Evolutionary conservation across 2,113 vertebrate genomes (phyloP).

Genomic region (Chlorodrepanis virens): DNA sequence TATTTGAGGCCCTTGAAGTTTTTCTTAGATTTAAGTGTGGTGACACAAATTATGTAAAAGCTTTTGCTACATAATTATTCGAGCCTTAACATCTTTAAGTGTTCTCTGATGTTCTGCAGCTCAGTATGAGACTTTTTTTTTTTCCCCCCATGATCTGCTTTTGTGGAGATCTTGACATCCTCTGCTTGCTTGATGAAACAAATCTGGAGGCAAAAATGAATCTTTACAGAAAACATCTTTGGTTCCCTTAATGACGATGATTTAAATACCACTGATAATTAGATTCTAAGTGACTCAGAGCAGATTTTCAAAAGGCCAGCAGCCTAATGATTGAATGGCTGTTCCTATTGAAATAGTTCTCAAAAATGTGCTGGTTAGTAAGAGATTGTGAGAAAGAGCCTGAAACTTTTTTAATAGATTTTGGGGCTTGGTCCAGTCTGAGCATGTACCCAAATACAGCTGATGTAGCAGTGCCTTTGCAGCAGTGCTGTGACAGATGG

Average conservation of each 20-base stretch:
- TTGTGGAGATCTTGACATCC: constrained; percentile 1
- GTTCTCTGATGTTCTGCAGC: constrained; percentile 32
- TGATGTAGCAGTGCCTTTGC: background rate
- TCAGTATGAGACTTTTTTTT: background rate
- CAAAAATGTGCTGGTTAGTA: background rate
- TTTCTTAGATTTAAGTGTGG: background rate
- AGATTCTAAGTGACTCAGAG: background rate
- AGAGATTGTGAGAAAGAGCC: background rate
- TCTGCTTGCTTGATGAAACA: constrained; percentile 16
- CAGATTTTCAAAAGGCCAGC: background rate
- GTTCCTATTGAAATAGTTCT: background rate
- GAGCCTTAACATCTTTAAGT: constrained; percentile 10
- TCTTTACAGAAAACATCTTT: background rate
- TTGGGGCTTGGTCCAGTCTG: background rate
- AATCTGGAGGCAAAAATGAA: constrained; percentile 23
- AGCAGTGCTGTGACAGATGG: background rate
- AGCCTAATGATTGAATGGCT: background rate
- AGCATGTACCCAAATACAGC: rapidly evolving
- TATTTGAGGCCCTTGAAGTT: background rate
- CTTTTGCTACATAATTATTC: constrained; percentile 35
- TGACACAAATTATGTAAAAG: constrained; percentile 34
- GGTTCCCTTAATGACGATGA: background rate
- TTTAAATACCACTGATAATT: constrained; percentile 6
- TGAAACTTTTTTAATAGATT: background rate
- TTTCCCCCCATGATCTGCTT: background rate